A percentile compares a stretch with the other conserved stretches of the same genome.
Evolutionary conservation across 1,140 invertebrate genomes (phyloP).

Genomic region (Lepidurus couesii): DNA sequence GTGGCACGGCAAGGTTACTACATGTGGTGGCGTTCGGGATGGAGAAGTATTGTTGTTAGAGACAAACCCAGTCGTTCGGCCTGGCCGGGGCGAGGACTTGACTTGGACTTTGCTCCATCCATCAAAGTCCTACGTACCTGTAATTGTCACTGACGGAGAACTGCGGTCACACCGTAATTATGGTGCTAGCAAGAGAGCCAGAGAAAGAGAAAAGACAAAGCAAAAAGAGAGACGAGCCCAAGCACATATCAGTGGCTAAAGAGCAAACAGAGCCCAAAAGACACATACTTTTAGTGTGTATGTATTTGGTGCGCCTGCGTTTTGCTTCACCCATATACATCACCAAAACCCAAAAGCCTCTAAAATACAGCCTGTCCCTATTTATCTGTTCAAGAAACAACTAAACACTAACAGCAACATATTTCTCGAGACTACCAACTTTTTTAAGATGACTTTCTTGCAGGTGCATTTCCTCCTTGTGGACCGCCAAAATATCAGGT

Average conservation of each 20-base stretch:
- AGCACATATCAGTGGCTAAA: not conserved
- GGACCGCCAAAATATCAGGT: too few species aligned
- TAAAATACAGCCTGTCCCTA: too few species aligned
- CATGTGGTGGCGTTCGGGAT: not conserved
- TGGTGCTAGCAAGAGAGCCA: not conserved
- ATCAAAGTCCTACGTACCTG: constrained; percentile 18
- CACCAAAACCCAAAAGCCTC: too few species aligned
- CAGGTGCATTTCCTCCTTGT: too few species aligned
- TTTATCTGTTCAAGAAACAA: too few species aligned
- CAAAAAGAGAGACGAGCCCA: not conserved
- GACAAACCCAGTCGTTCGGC: not conserved
- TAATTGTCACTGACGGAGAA: constrained; percentile 22
- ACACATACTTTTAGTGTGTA: not conserved
- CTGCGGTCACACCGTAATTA: constrained; percentile 18
- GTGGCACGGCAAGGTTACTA: not conserved
- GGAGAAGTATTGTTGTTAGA: not conserved
- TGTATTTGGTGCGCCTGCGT: not conserved
- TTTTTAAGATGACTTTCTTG: too few species aligned
- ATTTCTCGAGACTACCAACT: too few species aligned
- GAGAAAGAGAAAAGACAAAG: not conserved
- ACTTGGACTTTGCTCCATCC: not conserved
- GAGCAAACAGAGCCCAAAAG: not conserved
- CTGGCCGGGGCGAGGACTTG: not conserved
- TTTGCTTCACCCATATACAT: not conserved
- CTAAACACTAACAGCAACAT: too few species aligned